Evolutionary conservation across 2,113 vertebrate species (phyloP).

Genomic region (Copsychus sechellarum): DNA sequence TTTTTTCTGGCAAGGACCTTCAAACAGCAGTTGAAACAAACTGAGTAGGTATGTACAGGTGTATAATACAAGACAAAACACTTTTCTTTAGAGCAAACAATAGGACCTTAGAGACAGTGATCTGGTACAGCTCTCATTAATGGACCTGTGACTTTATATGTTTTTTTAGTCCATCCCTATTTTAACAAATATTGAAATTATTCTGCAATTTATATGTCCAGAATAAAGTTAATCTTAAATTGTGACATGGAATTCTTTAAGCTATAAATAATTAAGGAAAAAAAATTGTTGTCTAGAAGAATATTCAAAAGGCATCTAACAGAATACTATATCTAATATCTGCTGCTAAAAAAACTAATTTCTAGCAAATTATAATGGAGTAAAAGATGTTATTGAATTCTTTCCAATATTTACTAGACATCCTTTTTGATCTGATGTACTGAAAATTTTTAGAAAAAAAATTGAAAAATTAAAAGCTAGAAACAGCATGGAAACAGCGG

Average conservation of each 20-base stretch:
- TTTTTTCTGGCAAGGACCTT: not conserved
- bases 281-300: not conserved
- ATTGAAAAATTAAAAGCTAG: not conserved
- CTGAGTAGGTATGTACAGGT: not conserved
- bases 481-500: not conserved
- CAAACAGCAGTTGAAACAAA: not conserved
- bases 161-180: not conserved
- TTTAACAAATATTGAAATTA: not conserved
- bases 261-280: not conserved
- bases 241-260: not conserved
- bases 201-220: not conserved
- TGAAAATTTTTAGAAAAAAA: not conserved
- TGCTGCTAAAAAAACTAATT: not conserved
- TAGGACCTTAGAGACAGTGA: not conserved
- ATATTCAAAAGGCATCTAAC: not conserved
- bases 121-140: not conserved
- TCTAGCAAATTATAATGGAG: not conserved
- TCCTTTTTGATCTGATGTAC: not conserved
- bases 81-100: not conserved
- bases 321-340: not conserved
- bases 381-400: not conserved
- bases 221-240: not conserved
- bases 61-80: not conserved
- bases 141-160: not conserved
- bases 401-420: not conserved